Conservation (phyloP, 2,113 vertebrate species). For the Sphaerodactylus townsendi region DNA sequence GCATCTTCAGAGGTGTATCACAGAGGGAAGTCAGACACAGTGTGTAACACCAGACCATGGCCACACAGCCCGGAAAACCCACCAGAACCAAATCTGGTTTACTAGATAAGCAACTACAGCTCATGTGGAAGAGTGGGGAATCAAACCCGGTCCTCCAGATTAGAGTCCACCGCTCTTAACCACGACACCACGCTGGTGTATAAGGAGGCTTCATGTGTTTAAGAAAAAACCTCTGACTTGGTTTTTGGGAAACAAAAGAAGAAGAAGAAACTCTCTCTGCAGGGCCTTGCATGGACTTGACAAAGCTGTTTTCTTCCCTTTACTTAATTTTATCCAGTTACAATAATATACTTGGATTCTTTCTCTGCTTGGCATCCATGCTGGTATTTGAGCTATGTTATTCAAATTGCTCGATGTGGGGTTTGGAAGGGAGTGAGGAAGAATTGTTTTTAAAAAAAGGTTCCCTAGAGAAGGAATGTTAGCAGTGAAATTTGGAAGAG, state of each 20-base stretch:
- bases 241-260: background rate
- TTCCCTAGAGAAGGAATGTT: conserved; percentile 30
- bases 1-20: no score
- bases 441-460: conserved; percentile 42
- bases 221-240: no score
- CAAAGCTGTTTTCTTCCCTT: conserved; percentile 70
- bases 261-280: conserved; percentile 59
- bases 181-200: no score
- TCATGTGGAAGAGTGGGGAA: no score
- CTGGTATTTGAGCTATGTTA: conserved; percentile 44
- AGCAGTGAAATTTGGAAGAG: conserved; percentile 48
- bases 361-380: background rate
- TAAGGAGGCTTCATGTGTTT: no score
- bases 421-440: conserved; percentile 21
- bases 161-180: no score
- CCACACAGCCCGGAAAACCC: no score
- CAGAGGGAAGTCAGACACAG: no score
- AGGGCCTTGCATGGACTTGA: conserved; percentile 67
- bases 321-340: conserved; percentile 67
- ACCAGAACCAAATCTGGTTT: no score
- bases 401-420: conserved; percentile 47
- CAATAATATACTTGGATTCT: conserved; percentile 52
- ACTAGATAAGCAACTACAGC: no score
- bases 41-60: no score
- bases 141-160: no score